Percentiles rank a stretch among this genome's conserved stretches.
Evolutionary conservation across 2,797 vertebrate genomes (phyloP).

Genomic region (Hyperoplus lanceolatus): DNA sequence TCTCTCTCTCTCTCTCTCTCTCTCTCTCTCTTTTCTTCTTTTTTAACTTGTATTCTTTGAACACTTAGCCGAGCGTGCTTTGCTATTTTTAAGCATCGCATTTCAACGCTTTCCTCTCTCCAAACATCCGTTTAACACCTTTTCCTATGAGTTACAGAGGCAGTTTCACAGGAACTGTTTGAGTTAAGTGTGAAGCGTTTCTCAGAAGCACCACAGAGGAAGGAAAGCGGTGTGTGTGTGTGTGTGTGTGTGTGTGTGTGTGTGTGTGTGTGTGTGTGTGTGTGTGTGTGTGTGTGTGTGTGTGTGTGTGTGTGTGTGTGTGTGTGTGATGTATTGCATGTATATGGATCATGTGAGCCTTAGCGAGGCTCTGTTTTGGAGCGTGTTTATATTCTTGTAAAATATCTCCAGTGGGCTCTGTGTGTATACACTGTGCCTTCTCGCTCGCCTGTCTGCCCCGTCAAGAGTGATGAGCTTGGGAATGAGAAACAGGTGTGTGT

Average conservation of each 20-base stretch:
- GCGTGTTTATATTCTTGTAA: constrained; percentile 61
- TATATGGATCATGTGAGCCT: constrained; percentile 40
- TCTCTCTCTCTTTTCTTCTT: not conserved
- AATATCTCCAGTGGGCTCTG: constrained; percentile 65
- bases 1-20: no score
- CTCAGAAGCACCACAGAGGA: constrained; percentile 5
- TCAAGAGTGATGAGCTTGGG: constrained; percentile 75
- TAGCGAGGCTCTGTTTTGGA: constrained; percentile 41
- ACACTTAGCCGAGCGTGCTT: not conserved
- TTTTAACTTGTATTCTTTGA: constrained; percentile 26
- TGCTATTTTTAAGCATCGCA: constrained; percentile 55
- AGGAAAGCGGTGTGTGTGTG: constrained; percentile 17
- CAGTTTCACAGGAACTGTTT: constrained; percentile 7
- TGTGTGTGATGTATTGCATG: not conserved
- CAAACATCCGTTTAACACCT: constrained; percentile 15
- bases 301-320: constrained; percentile 6
- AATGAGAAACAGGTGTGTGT: constrained; percentile 86
- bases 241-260: constrained; percentile 4
- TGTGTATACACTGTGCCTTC: constrained; percentile 48
- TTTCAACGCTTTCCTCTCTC: constrained; percentile 19
- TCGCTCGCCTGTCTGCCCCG: constrained; percentile 60
- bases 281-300: constrained; percentile 1
- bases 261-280: constrained; percentile 15
- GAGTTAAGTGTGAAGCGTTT: constrained; percentile 19
- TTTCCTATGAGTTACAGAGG: not conserved